Percentiles rank a stretch among this genome's conserved stretches.
Conservation (phyloP, 2,888 invertebrate species). For the Nomada fucata region DNA sequence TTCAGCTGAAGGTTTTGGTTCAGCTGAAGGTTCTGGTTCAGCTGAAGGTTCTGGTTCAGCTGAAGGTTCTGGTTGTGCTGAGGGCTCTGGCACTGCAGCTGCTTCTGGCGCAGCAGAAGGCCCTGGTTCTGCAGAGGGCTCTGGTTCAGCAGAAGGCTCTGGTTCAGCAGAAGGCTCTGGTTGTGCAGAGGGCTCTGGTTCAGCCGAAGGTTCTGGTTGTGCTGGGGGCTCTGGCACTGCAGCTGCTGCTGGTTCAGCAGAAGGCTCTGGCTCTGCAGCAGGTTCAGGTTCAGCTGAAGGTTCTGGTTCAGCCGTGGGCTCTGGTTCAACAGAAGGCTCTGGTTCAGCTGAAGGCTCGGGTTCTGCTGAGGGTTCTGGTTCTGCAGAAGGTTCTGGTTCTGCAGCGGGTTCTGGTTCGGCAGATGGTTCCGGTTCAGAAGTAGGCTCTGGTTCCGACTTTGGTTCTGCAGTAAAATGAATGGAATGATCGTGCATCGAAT, state of each 20-base stretch:
- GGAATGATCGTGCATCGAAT: constrained; percentile 49
- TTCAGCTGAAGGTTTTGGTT: constrained; percentile 43
- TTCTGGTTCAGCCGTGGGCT: constrained; percentile 55
- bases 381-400: constrained; percentile 8
- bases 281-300: constrained; percentile 40
- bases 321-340: constrained; percentile 35
- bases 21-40: constrained; percentile 36
- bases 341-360: constrained; percentile 50
- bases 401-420: background rate
- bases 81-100: constrained; percentile 51
- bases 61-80: constrained; percentile 70
- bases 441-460: constrained; percentile 16
- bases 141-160: constrained; percentile 23
- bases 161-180: constrained; percentile 34
- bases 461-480: constrained; percentile 11
- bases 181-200: constrained; percentile 51
- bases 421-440: background rate
- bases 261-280: constrained; percentile 72
- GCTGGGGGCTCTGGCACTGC: constrained; percentile 66
- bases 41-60: constrained; percentile 74
- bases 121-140: constrained; percentile 18
- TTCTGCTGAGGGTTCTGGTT: background rate
- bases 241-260: constrained; percentile 68
- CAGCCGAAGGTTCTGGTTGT: constrained; percentile 36
- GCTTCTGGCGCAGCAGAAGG: constrained; percentile 34